phyloP scores from a whole-genome alignment of 2,113 vertebrate genomes.

The Natator depressus region DNA sequence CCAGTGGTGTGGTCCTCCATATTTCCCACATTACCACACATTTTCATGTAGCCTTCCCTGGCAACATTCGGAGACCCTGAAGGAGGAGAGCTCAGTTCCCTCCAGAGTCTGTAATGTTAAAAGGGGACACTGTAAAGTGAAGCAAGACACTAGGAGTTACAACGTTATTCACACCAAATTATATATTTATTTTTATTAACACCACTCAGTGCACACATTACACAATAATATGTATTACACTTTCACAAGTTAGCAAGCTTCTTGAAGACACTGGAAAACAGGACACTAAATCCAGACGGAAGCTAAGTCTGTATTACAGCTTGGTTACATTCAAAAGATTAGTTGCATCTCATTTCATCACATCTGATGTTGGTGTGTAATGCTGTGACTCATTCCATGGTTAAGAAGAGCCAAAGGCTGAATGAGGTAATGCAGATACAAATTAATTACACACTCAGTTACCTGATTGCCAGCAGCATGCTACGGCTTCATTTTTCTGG shows the following conservation, averaged over 20 bases:
- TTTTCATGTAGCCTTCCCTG: not conserved
- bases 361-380: slow-evolving; percentile 32
- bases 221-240: not conserved
- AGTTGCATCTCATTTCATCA: slow-evolving; percentile 68
- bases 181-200: not conserved
- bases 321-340: not conserved
- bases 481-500: not conserved
- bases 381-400: slow-evolving; percentile 65
- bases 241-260: not conserved
- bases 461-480: slow-evolving; percentile 22
- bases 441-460: slow-evolving; percentile 27
- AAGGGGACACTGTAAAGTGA: not conserved
- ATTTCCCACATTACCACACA: not conserved
- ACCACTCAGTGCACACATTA: not conserved
- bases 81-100: not conserved
- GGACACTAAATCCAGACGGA: slow-evolving; percentile 1
- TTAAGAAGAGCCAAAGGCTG: slow-evolving; percentile 7
- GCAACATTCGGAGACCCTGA: not conserved
- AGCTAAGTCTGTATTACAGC: not conserved
- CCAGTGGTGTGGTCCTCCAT: not conserved
- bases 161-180: not conserved
- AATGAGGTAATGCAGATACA: slow-evolving; percentile 70
- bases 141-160: not conserved
- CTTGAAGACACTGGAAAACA: not conserved
- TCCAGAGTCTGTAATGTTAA: not conserved